Evolutionary conservation across 2,888 invertebrate genomes (phyloP).

Genomic region (Sphaerophoria taeniata): DNA sequence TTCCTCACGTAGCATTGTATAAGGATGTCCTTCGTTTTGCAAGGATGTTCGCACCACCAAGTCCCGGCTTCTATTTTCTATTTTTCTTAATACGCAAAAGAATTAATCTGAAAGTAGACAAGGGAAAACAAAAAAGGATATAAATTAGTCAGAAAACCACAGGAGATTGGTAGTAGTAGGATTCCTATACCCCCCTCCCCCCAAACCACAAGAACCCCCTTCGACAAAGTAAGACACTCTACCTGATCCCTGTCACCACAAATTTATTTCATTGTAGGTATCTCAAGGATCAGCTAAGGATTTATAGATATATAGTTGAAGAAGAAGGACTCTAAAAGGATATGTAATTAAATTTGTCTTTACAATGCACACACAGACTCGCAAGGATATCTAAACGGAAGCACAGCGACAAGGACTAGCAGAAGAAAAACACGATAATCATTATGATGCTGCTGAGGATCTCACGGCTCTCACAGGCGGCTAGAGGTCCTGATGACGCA

Average conservation of each 20-base stretch:
- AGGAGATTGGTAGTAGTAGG: constrained; percentile 39
- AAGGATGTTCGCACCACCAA: constrained; percentile 43
- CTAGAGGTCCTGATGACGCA: constrained; percentile 9
- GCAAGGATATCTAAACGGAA: constrained; percentile 57
- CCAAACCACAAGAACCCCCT: neutral
- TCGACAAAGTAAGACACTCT: neutral
- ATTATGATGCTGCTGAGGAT: constrained; percentile 41
- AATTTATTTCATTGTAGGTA: constrained; percentile 63
- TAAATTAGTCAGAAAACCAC: constrained; percentile 70
- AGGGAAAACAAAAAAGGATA: constrained; percentile 54
- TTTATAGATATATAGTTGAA: neutral
- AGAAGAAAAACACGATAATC: constrained; percentile 61
- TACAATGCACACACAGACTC: constrained; percentile 25
- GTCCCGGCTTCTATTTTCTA: neutral
- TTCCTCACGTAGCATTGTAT: constrained; percentile 64
- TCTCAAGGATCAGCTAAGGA: neutral
- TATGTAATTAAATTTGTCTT: constrained; percentile 74
- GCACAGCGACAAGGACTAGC: constrained; percentile 28
- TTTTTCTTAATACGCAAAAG: constrained; percentile 28
- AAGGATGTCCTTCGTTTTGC: constrained; percentile 31
- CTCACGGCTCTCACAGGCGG: constrained; percentile 33
- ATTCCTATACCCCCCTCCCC: constrained; percentile 21
- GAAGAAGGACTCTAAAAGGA: constrained; percentile 44
- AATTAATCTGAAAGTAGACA: constrained; percentile 61
- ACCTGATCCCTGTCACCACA: constrained; percentile 54